phyloP scores from a whole-genome alignment of 2,113 vertebrate species.

The Perccottus glenii region DNA sequence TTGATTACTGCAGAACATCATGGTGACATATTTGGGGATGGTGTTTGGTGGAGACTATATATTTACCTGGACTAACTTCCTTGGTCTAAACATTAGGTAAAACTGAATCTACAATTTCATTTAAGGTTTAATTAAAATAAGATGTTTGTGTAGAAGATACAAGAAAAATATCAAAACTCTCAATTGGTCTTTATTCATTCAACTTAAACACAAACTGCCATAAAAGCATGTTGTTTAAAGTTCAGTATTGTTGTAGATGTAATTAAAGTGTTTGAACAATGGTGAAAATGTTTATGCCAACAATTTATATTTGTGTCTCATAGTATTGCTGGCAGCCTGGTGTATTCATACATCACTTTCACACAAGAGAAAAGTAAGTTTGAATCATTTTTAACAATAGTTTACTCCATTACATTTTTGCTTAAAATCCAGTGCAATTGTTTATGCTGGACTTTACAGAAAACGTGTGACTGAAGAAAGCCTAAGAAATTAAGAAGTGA shows the following conservation, averaged over 20 bases:
- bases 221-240: no score
- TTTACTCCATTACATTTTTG: background rate
- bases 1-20: constrained; percentile 86
- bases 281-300: background rate
- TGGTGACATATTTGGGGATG: constrained; percentile 97
- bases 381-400: constrained; percentile 23
- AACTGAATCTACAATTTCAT: background rate
- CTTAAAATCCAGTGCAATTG: constrained; percentile 6
- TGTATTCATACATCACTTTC: constrained; percentile 96
- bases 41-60: constrained; percentile 98
- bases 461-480: constrained; percentile 44
- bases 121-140: background rate
- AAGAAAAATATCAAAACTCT: no score
- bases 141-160: no score
- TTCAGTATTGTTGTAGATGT: no score
- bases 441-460: constrained; percentile 59
- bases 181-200: no score
- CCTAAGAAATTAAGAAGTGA: background rate
- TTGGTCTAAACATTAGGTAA: constrained; percentile 97
- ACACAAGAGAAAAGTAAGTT: constrained; percentile 89
- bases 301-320: constrained; percentile 24
- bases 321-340: constrained; percentile 95
- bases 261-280: no score
- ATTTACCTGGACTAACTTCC: constrained; percentile 97
- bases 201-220: no score